Conservation (phyloP, 2,113 vertebrate species). For the Anas platyrhynchos region DNA sequence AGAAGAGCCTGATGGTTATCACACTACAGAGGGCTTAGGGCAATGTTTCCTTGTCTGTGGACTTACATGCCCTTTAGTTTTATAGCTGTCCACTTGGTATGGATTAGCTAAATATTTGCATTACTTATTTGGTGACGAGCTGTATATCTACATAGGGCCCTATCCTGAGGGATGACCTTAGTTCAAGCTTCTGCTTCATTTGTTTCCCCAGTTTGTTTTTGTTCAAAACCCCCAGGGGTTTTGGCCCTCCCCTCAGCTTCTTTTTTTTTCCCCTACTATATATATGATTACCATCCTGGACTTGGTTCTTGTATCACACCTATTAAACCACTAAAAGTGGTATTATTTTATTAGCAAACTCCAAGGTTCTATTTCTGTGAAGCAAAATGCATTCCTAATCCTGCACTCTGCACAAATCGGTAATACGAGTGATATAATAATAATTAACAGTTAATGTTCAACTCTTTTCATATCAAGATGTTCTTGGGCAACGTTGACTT, state of each 20-base stretch:
- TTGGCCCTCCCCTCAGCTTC: too few species aligned
- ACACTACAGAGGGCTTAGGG: not conserved
- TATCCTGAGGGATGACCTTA: not conserved
- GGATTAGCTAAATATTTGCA: not conserved
- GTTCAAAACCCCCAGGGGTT: not conserved
- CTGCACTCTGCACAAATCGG: not conserved
- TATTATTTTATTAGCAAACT: not conserved
- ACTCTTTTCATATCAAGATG: not conserved
- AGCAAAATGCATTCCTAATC: not conserved
- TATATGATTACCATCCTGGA: not conserved
- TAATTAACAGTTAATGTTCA: not conserved
- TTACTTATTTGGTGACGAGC: not conserved
- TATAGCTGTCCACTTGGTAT: not conserved
- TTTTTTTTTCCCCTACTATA: not conserved
- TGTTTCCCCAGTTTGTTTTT: not conserved
- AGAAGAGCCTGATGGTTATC: not conserved
- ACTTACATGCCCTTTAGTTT: not conserved
- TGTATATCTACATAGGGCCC: not conserved
- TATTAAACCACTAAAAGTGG: not conserved
- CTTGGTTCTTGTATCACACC: not conserved
- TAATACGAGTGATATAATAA: not conserved
- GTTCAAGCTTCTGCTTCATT: not conserved
- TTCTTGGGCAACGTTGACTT: conserved; percentile 1
- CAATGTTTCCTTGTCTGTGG: not conserved
- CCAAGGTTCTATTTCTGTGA: not conserved